Evolutionary conservation across 35 echinoderm and acorn worm species (phyloP).

Genomic region (Stichopus chloronotus): DNA sequence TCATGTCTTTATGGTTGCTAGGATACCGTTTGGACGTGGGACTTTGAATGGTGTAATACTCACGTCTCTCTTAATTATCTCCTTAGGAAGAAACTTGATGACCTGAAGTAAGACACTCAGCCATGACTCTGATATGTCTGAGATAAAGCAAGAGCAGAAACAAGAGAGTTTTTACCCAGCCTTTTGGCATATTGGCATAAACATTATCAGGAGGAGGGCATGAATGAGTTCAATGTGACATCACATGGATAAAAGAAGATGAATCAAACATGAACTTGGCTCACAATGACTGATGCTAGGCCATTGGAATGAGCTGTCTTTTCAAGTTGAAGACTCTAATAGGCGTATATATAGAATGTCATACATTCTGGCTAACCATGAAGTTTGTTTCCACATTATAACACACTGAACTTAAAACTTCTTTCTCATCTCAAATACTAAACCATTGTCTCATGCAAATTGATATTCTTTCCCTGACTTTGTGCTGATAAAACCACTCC

Average conservation of each 20-base stretch:
- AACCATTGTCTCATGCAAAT: too few relatives aligned
- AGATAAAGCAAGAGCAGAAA: constrained; percentile 31
- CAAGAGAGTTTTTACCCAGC: neutral
- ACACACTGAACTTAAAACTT: too few relatives aligned
- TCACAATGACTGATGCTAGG: neutral
- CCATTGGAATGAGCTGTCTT: too few relatives aligned
- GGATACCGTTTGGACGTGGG: neutral
- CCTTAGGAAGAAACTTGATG: constrained; percentile 88
- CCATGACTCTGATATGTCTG: constrained; percentile 88
- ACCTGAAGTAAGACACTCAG: constrained; percentile 87
- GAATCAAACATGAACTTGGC: neutral
- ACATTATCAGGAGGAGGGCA: neutral
- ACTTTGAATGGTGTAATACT: constrained; percentile 40
- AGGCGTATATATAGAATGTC: too few relatives aligned
- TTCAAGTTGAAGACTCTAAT: too few relatives aligned
- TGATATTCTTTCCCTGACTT: too few relatives aligned
- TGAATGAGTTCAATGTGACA: neutral
- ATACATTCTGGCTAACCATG: too few relatives aligned
- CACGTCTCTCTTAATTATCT: constrained; percentile 96
- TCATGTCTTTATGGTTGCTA: constrained; percentile 4
- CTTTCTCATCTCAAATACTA: too few relatives aligned
- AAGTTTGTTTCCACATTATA: too few relatives aligned
- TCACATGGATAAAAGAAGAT: neutral
- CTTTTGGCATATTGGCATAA: neutral
- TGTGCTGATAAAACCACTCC: too few relatives aligned